Evolutionary conservation across 2,113 vertebrate genomes (phyloP).

Genomic region (Vulpes lagopus): DNA sequence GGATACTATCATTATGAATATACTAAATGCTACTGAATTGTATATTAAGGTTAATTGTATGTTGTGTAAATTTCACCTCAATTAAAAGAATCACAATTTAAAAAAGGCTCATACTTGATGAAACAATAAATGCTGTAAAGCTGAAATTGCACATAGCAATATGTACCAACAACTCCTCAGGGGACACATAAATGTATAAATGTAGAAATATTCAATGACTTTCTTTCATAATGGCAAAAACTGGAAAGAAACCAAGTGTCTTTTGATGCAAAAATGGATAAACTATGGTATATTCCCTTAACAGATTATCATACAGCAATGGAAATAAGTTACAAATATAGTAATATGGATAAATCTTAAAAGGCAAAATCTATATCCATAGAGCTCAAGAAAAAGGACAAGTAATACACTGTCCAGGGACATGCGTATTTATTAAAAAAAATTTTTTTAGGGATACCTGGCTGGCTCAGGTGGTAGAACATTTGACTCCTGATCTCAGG

Average conservation of each 20-base stretch:
- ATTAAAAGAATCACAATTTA: neutral
- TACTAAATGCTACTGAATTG: neutral
- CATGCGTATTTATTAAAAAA: neutral
- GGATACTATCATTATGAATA: neutral
- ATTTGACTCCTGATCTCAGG: too few relatives aligned
- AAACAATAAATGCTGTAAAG: neutral
- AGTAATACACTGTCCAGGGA: neutral
- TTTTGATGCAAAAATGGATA: constrained; percentile 15
- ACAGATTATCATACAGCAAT: neutral
- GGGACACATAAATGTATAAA: neutral
- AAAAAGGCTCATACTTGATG: neutral
- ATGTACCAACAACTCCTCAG: neutral
- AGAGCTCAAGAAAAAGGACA: neutral
- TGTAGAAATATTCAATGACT: neutral
- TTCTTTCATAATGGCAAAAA: neutral
- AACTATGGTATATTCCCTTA: neutral
- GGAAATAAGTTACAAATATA: neutral
- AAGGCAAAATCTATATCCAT: neutral
- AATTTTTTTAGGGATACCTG: neutral
- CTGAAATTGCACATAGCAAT: neutral
- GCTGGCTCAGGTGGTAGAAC: neutral
- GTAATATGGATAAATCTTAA: neutral
- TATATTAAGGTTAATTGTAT: neutral
- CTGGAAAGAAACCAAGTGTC: neutral
- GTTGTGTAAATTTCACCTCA: neutral